Base-by-base conservation (phyloP, 2,113 vertebrate genomes). In the Pangasianodon gigas region DNA sequence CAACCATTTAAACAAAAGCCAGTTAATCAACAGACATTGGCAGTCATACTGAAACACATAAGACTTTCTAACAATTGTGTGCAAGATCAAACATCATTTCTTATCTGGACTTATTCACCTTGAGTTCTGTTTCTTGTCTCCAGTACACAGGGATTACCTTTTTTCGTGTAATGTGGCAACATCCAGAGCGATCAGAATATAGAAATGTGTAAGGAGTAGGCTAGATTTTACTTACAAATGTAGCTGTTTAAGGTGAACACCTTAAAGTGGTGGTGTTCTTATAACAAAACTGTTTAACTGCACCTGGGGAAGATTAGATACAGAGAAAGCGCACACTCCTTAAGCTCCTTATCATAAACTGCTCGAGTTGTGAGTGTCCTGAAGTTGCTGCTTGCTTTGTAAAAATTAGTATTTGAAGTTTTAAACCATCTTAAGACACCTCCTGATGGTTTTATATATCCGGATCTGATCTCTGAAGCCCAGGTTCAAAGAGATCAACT, bases 251-350 rank as follows among this genome's bases (percentile, higher is more conserved):
- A 51, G 0, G 5, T 10, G 24, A 3, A 24, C n/a, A 11, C n/a
- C 19, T 83, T 21, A 58, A 83, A 24, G 4, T 14, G 0, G 32
- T 83, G 7, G 1, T 21, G 51, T 54, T 32, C 6, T 81, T 52
- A n/a, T 11, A 52, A 16, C 3, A 29, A 75, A 75, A 51, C 75
- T 11, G 74, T 6, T 26, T 75, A 6, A 37, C 37, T 37, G 21
- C 18, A 24, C 1, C 24, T 52, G 6, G 4, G 54, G 18, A 41
- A 93, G 90, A 83, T 93, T 89, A 90, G 65, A 87, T 29, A 52
- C 46, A 86, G 79, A 91, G 58, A 74, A 62, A 26, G 1, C 21
- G 60, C 21, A 75, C 18, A 46, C 9, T 41, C 24, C 74, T 46
- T 13, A 16, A 37, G 69, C 4, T 41, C 10, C 74, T 46, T 26